Evolutionary conservation across 2,888 invertebrate genomes (phyloP).

Genomic region (Cantharis rufa): DNA sequence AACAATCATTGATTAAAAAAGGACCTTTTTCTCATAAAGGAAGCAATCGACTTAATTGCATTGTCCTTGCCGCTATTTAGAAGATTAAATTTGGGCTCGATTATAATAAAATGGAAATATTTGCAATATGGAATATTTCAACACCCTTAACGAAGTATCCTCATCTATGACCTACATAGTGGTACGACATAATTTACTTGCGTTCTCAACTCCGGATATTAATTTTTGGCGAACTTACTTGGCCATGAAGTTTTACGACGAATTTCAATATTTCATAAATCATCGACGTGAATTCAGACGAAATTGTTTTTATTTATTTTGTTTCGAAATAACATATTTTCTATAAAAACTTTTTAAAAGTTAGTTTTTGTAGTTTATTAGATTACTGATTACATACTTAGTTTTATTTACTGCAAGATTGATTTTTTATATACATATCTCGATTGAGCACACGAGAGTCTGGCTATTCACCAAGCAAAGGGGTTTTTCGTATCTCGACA

Average conservation of each 20-base stretch:
- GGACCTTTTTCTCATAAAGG: neutral
- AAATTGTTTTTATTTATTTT: neutral
- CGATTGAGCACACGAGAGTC: neutral
- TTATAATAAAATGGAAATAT: conserved; percentile 1
- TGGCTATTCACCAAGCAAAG: neutral
- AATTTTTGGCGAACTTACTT: conserved; percentile 27
- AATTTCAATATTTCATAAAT: conserved; percentile 18
- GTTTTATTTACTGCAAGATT: neutral
- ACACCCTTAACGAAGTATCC: neutral
- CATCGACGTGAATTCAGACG: conserved; percentile 6
- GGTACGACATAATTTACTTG: conserved; percentile 22
- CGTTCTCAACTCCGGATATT: conserved; percentile 23
- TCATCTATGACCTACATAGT: conserved; percentile 22
- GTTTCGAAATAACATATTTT: neutral
- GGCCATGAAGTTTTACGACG: conserved; percentile 17
- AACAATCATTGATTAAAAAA: neutral
- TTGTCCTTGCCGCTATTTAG: neutral
- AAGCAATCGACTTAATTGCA: neutral
- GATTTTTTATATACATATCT: neutral
- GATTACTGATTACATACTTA: neutral
- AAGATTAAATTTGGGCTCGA: neutral
- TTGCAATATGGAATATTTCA: conserved; percentile 1
- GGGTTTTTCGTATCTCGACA: neutral
- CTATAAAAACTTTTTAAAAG: neutral
- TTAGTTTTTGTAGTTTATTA: neutral